These are phyloP conservation scores for Lepus oiostolus DNA, from an alignment of 2,797 vertebrate species.

Conservation along the genomic window DNA sequence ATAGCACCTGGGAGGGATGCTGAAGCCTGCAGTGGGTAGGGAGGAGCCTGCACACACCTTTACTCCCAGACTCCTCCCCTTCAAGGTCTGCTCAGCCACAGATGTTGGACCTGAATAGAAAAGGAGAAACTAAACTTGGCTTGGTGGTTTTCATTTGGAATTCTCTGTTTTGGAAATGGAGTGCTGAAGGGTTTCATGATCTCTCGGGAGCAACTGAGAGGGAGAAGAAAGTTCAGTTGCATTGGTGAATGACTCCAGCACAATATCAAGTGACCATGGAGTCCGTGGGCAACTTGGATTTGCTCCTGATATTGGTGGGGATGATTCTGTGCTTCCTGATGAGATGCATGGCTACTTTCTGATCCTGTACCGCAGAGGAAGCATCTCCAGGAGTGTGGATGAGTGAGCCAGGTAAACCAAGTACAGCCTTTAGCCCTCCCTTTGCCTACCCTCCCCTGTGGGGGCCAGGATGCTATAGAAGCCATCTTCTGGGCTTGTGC, in stretches of 20 bases:
- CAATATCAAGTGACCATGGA: background rate
- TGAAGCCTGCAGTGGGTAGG: no score
- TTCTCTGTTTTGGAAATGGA: no score
- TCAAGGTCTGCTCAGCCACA: no score
- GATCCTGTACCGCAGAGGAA: constrained; percentile 13
- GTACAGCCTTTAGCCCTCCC: constrained; percentile 47
- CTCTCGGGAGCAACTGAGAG: no score
- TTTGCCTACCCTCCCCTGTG: constrained; percentile 66
- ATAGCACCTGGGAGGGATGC: no score
- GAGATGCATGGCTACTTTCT: constrained; percentile 81
- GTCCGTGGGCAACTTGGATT: background rate
- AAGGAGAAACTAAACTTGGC: no score
- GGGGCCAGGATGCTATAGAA: constrained; percentile 92
- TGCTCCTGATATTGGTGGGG: background rate
- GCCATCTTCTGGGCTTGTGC: constrained; percentile 91
- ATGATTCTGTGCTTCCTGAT: constrained; percentile 10
- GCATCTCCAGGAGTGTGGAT: background rate
- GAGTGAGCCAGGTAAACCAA: constrained; percentile 16
- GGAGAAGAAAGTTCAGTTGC: background rate
- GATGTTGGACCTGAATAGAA: no score
- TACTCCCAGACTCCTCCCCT: no score
- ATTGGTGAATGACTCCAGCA: background rate
- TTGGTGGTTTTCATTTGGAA: no score
- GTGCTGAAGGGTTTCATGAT: no score
- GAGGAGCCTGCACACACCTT: no score